phyloP scores from a whole-genome alignment of 2,113 vertebrate species.

The Larimichthys crocea region DNA sequence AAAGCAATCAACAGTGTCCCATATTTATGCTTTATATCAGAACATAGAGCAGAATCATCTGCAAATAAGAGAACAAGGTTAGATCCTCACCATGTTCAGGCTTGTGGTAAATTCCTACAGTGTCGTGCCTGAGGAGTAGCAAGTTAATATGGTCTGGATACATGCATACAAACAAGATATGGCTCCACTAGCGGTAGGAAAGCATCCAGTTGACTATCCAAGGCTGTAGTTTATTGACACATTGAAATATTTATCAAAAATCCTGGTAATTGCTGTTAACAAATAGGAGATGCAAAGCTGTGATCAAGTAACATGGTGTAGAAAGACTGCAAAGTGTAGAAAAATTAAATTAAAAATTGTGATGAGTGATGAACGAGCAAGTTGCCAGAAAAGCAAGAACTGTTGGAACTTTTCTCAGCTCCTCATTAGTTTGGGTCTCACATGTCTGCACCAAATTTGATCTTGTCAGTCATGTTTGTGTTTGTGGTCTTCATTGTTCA shows the following conservation, averaged over 20 bases:
- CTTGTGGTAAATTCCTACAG: conserved; percentile 18
- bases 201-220: conserved; percentile 20
- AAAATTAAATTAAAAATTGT: too few species aligned
- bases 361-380: neutral
- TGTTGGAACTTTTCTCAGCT: neutral
- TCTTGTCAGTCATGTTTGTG: neutral
- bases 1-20: neutral
- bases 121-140: neutral
- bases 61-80: neutral
- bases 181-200: conserved; percentile 24
- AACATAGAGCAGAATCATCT: conserved; percentile 10
- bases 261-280: neutral
- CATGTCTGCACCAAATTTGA: neutral
- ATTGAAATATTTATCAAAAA: conserved; percentile 19
- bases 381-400: conserved; percentile 17
- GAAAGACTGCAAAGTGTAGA: too few species aligned
- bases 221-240: neutral
- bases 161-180: conserved; percentile 40
- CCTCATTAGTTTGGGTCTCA: neutral
- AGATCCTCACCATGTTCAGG: neutral
- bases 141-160: conserved; percentile 23
- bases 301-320: neutral
- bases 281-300: conserved; percentile 22
- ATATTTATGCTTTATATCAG: neutral
- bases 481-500: conserved; percentile 3